These are phyloP conservation scores for Drosophila ogumai DNA, from an alignment of 1,140 invertebrate genomes.

Conservation along the genomic window DNA sequence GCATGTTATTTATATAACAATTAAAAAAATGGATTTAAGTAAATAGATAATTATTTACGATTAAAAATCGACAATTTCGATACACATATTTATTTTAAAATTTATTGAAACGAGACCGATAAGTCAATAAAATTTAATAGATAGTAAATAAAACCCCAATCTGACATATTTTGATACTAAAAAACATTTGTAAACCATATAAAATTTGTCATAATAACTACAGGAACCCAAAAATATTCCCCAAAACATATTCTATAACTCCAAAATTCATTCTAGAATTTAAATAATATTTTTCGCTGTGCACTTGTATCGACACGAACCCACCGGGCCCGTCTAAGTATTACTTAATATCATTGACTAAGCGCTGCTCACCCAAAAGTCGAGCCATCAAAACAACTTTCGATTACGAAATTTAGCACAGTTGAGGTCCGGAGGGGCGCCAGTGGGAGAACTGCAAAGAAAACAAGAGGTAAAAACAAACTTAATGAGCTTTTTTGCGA, in stretches of 20 bases:
- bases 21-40: no score
- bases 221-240: no score
- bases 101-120: background rate
- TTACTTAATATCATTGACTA: constrained; percentile 82
- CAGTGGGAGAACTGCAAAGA: constrained; percentile 30
- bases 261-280: background rate
- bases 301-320: constrained; percentile 6
- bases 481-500: constrained; percentile 83
- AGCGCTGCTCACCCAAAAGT: constrained; percentile 61
- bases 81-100: no score
- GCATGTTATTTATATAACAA: no score
- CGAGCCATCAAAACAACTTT: constrained; percentile 81
- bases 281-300: background rate
- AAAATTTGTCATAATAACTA: no score
- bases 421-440: constrained; percentile 20
- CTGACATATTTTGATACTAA: no score
- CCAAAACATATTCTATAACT: background rate
- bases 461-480: constrained; percentile 48
- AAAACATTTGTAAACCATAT: no score
- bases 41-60: background rate
- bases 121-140: rapidly evolving
- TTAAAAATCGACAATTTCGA: background rate
- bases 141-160: background rate
- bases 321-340: constrained; percentile 51
- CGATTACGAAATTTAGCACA: constrained; percentile 81